Evolutionary conservation across 2,113 vertebrate genomes (phyloP), one percentile per base, ranked within the genome.

Genomic region (Chinchilla lanigera): DNA sequence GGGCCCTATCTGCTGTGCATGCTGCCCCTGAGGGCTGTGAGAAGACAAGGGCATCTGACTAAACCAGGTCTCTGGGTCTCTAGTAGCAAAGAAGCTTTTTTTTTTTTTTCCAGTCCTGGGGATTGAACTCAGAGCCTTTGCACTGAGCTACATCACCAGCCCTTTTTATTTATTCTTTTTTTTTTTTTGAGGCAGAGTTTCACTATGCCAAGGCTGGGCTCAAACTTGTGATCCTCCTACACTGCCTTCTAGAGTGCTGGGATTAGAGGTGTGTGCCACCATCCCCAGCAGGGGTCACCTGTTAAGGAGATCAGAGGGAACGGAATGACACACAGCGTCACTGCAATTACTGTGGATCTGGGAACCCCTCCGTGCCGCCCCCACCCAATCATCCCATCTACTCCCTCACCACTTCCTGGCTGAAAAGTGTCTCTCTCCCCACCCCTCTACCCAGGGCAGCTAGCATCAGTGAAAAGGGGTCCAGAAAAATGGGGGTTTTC

Each of bases 261-360:
- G 17, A 80, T 35, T 52, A 52, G 47, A 54, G 77, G 30, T 35
- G 8, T 80, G 8, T 11, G 30, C 77, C 50, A 54, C 17, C 50
- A 80, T 10, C 2, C 77, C 50, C 50, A 80, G 50, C 77, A 75
- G 38, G 38, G 63, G 17, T 77, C 71, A 16, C 33, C 67, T 84
- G 17, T 22, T 60, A 81, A 90, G 61, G 19, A 13, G 52, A 30
- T 0, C 16, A 24, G 65, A 60, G n/a, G 67, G n/a, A 63, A n/a
- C 14, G 54, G 60, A 58, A 58, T 33, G 3, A 44, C 2, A 33
- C 35, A 47, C 10, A 0, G 0, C 0, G 38, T 13, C 73, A 20
- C 89, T 30, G 7, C 13, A 24, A 5, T 7, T 38, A 2, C 1
- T 1, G 6, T 0, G 28, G 54, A 12, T 28, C 50, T 24, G 35